Percentiles rank a stretch among this genome's conserved stretches.
These are phyloP conservation scores for Pygocentrus nattereri DNA, from an alignment of 2,797 vertebrate genomes.

Conservation along the genomic window DNA sequence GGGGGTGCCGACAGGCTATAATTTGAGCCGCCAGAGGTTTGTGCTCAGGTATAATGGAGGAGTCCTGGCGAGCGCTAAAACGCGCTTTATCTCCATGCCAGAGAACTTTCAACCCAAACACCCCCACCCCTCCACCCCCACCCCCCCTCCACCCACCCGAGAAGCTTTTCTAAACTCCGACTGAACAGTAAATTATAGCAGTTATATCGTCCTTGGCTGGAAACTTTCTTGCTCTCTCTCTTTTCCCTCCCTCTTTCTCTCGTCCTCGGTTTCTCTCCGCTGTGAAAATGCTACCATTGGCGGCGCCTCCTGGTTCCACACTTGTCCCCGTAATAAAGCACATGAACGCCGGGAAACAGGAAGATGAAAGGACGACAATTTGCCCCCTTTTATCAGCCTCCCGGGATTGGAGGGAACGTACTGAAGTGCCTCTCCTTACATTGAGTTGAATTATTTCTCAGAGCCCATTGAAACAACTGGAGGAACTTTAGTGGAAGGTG, in stretches of 20 bases:
- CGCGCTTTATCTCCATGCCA: slow-evolving; percentile 74
- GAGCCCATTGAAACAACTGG: no score
- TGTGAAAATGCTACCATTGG: no score
- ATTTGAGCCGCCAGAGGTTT: slow-evolving; percentile 77
- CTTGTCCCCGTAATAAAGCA: no score
- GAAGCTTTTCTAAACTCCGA: slow-evolving; percentile 77
- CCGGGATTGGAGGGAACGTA: no score
- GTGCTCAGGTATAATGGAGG: slow-evolving; percentile 80
- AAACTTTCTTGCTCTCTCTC: slow-evolving; percentile 51
- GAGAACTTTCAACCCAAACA: slow-evolving; percentile 79
- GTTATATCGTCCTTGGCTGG: slow-evolving; percentile 79
- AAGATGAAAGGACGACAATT: no score
- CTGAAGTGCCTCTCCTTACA: no score
- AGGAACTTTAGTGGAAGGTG: no score
- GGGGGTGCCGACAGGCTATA: slow-evolving; percentile 82
- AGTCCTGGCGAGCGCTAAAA: slow-evolving; percentile 76
- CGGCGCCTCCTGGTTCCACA: no score
- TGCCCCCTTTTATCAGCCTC: no score
- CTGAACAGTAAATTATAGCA: slow-evolving; percentile 76
- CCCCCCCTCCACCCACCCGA: not conserved
- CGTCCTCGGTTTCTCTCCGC: not conserved
- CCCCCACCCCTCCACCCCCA: not conserved
- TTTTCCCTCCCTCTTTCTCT: slow-evolving; percentile 45
- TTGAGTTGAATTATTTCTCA: no score
- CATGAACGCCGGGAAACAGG: no score